phyloP scores from a whole-genome alignment of 2,888 invertebrate species.

The Galeruca laticollis region DNA sequence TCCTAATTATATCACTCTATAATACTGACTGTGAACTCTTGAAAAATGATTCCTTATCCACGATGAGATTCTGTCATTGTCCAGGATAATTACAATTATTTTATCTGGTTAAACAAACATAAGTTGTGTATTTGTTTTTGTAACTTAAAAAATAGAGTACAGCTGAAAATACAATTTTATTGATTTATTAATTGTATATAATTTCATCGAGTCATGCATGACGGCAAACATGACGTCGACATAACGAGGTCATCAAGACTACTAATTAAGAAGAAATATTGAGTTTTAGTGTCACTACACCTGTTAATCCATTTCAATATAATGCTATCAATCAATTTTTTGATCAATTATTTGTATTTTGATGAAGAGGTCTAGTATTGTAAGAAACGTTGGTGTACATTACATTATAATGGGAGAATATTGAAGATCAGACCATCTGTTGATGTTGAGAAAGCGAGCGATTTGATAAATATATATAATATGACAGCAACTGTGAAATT shows the following conservation, averaged over 20 bases:
- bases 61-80: no score
- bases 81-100: not conserved
- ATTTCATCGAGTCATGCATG: not conserved
- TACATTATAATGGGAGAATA: no score
- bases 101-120: not conserved
- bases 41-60: no score
- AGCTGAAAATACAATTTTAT: not conserved
- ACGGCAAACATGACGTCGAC: not conserved
- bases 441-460: no score
- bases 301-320: conserved; percentile 21
- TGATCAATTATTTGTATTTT: not conserved
- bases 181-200: not conserved
- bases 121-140: not conserved
- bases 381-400: no score
- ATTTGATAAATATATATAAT: no score
- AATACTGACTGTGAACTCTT: no score
- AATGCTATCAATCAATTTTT: conserved; percentile 8
- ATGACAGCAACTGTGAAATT: no score
- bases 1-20: no score
- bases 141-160: not conserved
- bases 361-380: no score
- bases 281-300: conserved; percentile 20
- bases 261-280: conserved; percentile 32
- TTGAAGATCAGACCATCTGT: no score
- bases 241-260: conserved; percentile 5